Conservation (phyloP, 2,113 vertebrate genomes). For the Callaeas wilsoni region DNA sequence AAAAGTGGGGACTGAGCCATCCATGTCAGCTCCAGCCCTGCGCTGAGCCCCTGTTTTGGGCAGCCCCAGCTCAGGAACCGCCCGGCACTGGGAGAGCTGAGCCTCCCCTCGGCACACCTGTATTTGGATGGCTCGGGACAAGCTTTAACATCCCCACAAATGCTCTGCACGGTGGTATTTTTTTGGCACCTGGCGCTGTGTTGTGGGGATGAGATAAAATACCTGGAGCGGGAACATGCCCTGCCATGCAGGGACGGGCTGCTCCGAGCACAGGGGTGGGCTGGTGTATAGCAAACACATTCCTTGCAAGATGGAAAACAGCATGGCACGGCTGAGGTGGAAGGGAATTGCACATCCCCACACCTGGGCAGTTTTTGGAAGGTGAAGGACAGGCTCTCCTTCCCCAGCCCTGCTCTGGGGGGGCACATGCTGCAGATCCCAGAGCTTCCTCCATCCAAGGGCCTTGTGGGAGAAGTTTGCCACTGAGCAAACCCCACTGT, state of each 20-base stretch:
- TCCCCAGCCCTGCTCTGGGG: background rate
- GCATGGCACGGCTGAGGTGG: background rate
- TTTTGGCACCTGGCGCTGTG: background rate
- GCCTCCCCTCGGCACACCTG: background rate
- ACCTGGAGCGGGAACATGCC: conserved; percentile 29
- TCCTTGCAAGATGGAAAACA: conserved; percentile 1
- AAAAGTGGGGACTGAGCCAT: background rate
- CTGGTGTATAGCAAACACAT: conserved; percentile 35
- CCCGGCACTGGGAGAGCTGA: accelerated
- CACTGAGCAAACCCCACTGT: accelerated
- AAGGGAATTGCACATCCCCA: background rate
- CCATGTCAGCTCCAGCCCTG: background rate
- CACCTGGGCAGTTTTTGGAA: background rate
- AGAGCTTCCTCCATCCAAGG: background rate
- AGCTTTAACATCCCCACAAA: background rate
- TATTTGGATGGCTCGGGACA: background rate
- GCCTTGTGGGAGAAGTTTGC: background rate
- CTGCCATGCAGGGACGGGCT: conserved; percentile 24
- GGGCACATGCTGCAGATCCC: accelerated
- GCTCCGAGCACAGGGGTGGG: background rate
- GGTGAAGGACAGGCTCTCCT: background rate
- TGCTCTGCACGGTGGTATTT: background rate
- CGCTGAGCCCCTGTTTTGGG: background rate
- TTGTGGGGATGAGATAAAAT: conserved; percentile 50
- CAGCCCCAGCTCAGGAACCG: background rate